phyloP scores from a whole-genome alignment of 2,797 vertebrate genomes.

The Sylvilagus floridanus region DNA sequence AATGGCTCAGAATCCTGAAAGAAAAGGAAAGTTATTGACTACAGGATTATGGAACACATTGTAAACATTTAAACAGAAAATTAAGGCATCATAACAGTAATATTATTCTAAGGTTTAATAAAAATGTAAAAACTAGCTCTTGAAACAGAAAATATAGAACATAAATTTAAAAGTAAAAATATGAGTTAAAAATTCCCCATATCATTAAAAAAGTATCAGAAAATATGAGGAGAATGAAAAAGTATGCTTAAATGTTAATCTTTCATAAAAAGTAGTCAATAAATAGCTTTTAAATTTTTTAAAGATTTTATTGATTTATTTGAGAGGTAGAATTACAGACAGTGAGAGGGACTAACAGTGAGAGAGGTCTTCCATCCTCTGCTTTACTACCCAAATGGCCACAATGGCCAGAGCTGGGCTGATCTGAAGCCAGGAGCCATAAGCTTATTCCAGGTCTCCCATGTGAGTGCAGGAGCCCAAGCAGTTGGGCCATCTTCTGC shows the following conservation, averaged over 20 bases:
- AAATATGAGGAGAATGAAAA: not conserved
- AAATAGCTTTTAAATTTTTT: not conserved
- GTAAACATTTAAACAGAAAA: slow-evolving; percentile 11
- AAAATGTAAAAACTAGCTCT: slow-evolving; percentile 19
- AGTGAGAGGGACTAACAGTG: no score
- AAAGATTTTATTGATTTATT: no score
- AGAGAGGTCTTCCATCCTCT: no score
- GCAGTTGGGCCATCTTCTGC: no score
- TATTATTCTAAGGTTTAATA: not conserved
- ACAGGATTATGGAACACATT: slow-evolving; percentile 3
- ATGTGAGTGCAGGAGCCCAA: no score
- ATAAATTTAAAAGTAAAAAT: slow-evolving; percentile 15
- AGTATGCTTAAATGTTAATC: not conserved
- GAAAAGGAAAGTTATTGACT: not conserved
- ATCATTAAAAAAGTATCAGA: not conserved
- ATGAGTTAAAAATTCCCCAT: not conserved
- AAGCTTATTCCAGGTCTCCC: no score
- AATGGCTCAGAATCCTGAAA: not conserved
- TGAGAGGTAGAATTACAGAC: no score
- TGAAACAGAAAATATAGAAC: not conserved
- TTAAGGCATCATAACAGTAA: slow-evolving; percentile 17
- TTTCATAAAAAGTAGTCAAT: not conserved
- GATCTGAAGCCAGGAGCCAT: no score
- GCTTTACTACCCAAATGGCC: no score
- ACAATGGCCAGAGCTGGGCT: no score